phyloP scores from a whole-genome alignment of 92 coral and sea anemone species.

The Siderastrea siderea region DNA sequence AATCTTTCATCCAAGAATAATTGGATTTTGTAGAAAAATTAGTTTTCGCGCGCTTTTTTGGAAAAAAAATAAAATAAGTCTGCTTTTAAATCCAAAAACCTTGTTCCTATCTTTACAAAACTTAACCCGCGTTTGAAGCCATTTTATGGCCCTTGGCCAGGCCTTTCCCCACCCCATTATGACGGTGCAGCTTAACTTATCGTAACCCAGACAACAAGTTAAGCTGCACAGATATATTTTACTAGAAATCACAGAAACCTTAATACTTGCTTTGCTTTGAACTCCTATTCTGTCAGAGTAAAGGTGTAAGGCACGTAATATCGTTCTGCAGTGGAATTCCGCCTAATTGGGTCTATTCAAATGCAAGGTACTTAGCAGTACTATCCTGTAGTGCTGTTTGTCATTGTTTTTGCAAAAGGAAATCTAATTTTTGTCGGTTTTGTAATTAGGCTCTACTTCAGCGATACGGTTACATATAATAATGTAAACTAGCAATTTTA shows the following conservation, averaged over 20 bases:
- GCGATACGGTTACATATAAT: background rate
- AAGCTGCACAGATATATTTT: constrained; percentile 6
- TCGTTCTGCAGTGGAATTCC: no score
- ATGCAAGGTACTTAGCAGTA: background rate
- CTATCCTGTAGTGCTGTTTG: background rate
- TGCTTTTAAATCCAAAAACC: no score
- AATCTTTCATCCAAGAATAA: constrained; percentile 39
- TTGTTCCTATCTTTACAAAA: background rate
- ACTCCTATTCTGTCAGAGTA: background rate
- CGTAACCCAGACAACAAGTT: constrained; percentile 28
- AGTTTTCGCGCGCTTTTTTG: constrained; percentile 20
- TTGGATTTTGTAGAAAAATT: background rate
- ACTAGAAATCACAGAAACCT: background rate
- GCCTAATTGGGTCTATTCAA: background rate
- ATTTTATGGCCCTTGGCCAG: background rate
- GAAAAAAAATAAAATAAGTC: background rate
- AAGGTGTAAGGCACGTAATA: background rate
- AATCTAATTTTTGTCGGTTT: background rate
- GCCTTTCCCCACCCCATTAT: background rate
- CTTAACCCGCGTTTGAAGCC: background rate
- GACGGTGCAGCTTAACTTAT: constrained; percentile 4
- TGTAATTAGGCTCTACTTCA: background rate
- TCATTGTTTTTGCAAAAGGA: background rate
- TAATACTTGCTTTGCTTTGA: background rate
- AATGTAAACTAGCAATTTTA: background rate